Percentiles rank a stretch among this genome's conserved stretches.
phyloP scores from a whole-genome alignment of 2,797 vertebrate species.

The Falco cherrug region DNA sequence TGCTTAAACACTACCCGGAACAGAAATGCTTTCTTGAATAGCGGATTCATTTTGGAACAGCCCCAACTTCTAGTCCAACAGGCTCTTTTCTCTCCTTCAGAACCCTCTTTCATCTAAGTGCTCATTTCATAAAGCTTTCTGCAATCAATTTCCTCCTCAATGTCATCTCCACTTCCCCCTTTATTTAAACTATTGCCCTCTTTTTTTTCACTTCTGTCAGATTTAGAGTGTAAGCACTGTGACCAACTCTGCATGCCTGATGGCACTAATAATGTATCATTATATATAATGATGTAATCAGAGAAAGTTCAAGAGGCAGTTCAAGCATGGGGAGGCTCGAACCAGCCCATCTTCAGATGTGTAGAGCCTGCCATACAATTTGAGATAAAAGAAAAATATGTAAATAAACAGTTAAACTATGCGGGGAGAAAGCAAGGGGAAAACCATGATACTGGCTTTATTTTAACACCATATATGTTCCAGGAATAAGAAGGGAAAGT shows the following conservation, averaged over 20 bases:
- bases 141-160: conserved; percentile 61
- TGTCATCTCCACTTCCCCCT: conserved; percentile 40
- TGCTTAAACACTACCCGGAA: neutral
- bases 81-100: conserved; percentile 4
- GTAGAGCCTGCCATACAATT: neutral
- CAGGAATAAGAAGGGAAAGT: neutral
- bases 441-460: neutral
- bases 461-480: neutral
- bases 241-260: conserved; percentile 38
- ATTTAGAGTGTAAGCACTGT: conserved; percentile 32
- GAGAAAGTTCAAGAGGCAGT: conserved; percentile 58
- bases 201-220: conserved; percentile 51
- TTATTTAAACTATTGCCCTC: conserved; percentile 58
- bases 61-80: neutral
- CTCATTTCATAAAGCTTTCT: conserved; percentile 56
- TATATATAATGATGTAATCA: conserved; percentile 61
- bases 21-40: neutral
- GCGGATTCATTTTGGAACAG: conserved; percentile 28
- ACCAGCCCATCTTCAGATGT: conserved; percentile 15
- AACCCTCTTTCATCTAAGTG: conserved; percentile 16
- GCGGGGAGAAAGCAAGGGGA: neutral
- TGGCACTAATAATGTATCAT: conserved; percentile 60
- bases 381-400: neutral
- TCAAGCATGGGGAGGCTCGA: conserved; percentile 31
- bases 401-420: conserved; percentile 36